phyloP scores from a whole-genome alignment of 2,113 vertebrate species.

The Bufo bufo region DNA sequence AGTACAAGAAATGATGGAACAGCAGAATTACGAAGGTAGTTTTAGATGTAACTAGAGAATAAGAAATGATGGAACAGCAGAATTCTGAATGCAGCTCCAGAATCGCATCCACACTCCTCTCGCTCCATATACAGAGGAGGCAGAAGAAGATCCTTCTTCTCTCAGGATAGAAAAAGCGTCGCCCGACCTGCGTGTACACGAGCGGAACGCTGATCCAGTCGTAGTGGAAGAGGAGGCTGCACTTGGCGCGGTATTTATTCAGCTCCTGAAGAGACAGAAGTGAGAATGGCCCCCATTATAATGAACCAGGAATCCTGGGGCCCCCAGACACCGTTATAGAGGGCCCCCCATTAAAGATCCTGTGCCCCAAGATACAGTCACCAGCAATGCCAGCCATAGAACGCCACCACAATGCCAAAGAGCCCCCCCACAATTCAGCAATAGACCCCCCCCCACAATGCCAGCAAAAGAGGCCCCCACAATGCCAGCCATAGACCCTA shows the following conservation, averaged over 20 bases:
- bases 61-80: not conserved
- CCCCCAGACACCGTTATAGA: not conserved
- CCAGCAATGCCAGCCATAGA: too few species aligned
- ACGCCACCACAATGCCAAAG: too few species aligned
- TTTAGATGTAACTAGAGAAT: too few species aligned
- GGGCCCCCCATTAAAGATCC: too few species aligned
- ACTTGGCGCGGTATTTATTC: conserved; percentile 85
- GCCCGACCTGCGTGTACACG: conserved; percentile 85
- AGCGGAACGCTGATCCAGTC: conserved; percentile 93
- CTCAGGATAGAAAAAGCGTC: not conserved
- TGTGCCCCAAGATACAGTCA: too few species aligned
- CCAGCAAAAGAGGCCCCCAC: too few species aligned
- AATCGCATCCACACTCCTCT: not conserved
- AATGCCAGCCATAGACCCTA: too few species aligned
- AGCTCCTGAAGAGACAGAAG: conserved; percentile 75
- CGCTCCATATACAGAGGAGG: too few species aligned
- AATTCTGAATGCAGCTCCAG: not conserved
- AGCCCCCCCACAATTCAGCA: too few species aligned
- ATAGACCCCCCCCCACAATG: not conserved
- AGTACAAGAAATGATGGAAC: not conserved
- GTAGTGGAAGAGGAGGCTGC: conserved; percentile 88
- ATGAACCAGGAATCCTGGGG: too few species aligned
- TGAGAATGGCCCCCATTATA: not conserved
- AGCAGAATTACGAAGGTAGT: too few species aligned
- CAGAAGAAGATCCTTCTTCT: not conserved